phyloP scores from a whole-genome alignment of 1,140 invertebrate species.

The Trinorchestia longiramus region DNA sequence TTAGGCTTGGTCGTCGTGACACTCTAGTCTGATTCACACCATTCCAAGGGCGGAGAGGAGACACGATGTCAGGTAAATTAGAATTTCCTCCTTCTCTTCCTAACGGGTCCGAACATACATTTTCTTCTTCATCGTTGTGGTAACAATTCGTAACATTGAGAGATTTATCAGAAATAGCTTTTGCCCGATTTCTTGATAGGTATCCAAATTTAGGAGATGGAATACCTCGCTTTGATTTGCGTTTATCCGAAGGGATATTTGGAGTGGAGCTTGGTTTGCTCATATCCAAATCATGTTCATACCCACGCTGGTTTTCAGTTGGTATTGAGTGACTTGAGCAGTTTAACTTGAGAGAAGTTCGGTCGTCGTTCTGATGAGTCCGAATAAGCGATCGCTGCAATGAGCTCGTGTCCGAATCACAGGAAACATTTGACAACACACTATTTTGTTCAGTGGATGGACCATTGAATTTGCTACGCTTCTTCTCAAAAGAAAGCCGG shows the following conservation, averaged over 20 bases:
- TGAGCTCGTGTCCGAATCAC: background rate
- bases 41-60: conserved; percentile 11
- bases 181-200: background rate
- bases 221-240: background rate
- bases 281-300: background rate
- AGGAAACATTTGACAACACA: background rate
- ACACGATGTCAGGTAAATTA: background rate
- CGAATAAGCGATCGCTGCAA: background rate
- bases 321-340: background rate
- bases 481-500: conserved; percentile 19
- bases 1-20: conserved; percentile 26
- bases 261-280: no score
- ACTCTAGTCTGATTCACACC: background rate
- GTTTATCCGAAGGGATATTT: background rate
- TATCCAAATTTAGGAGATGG: background rate
- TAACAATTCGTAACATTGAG: background rate
- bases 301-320: background rate
- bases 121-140: background rate
- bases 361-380: background rate
- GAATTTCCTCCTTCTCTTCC: background rate
- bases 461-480: conserved; percentile 18
- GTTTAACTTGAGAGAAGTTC: background rate
- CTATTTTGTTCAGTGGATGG: background rate
- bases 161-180: background rate
- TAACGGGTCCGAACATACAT: conserved; percentile 13